Percentiles rank a stretch among this genome's conserved stretches.
Evolutionary conservation across 2,888 invertebrate species (phyloP).

Genomic region (Aricia artaxerxes): DNA sequence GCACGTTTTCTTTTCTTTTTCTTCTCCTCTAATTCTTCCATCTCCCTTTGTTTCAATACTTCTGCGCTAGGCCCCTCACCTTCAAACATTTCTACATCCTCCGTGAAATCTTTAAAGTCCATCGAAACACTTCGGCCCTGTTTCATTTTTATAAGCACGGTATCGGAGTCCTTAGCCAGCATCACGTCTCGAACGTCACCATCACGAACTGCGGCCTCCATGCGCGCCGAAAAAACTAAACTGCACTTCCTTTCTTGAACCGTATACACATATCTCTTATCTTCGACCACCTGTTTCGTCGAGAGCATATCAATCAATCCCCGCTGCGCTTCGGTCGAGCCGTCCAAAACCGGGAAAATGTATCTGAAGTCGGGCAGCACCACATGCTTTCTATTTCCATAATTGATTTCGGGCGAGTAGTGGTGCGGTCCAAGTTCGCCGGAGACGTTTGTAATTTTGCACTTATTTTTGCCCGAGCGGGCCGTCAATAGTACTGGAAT

Average conservation of each 20-base stretch:
- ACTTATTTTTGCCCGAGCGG: constrained; percentile 75
- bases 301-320: constrained; percentile 82
- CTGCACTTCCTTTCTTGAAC: constrained; percentile 87
- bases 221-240: constrained; percentile 85
- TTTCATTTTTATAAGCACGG: constrained; percentile 85
- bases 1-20: constrained; percentile 82
- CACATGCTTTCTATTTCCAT: constrained; percentile 85
- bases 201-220: constrained; percentile 88
- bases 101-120: constrained; percentile 82
- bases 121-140: constrained; percentile 88
- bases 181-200: constrained; percentile 89
- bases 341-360: constrained; percentile 86
- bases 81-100: constrained; percentile 82
- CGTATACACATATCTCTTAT: constrained; percentile 86
- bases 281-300: constrained; percentile 79
- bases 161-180: constrained; percentile 88
- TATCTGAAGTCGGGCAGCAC: constrained; percentile 86
- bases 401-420: constrained; percentile 80
- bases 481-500: constrained; percentile 85
- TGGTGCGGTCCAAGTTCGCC: constrained; percentile 83
- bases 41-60: constrained; percentile 82
- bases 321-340: constrained; percentile 84
- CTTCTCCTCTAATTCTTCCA: constrained; percentile 75
- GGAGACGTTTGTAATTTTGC: constrained; percentile 83
- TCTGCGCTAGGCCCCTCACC: constrained; percentile 86